Evolutionary conservation across 2,888 invertebrate species (phyloP), one percentile per base, ranked within the genome.

Genomic region (Cheilosia vulpina): DNA sequence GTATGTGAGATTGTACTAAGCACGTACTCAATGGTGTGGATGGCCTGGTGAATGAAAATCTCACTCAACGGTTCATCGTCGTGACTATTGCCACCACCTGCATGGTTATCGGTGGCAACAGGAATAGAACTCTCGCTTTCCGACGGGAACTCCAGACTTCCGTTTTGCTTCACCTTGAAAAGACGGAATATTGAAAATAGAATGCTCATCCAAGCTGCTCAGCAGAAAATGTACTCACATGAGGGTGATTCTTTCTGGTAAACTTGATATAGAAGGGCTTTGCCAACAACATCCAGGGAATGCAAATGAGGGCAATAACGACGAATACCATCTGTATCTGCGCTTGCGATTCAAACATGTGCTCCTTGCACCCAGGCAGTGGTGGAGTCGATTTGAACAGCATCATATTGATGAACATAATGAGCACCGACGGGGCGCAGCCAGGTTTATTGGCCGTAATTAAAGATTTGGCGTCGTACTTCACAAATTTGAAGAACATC

Each of bases 21-120:
- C 87, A 98, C 97, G 90, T 97, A 99, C 93, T 99, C 99, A 84
- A 99, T 98, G 1, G 99, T 99, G 92, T 99, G 98, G 89, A 99
- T 99, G 19, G 95, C 96, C 91, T 98, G 98, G 91, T 98, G 96
- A 89, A 99, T 98, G 94, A 97, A 96, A 88, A 98, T 93, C 91
- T 98, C 98, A 87, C 96, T 94, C 92, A 98, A 95, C 2, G 96
- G 94, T 88, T 95, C 96, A 0, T 94, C 94, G 3, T 93, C 92
- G 87, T 92, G 93, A 76, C 89, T 91, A 62, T 89, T 91, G 4
- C 87, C 90, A 4, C 87, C 89, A 15, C 81, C 88, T 87, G 94
- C 96, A 0, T 93, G 93, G 69, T 91, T 52, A n/a, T 91, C 91
- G 3, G 73, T 65, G 38, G 80, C 69, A 38, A 87, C 91, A 31